Base-by-base conservation (phyloP, 2,888 invertebrate genomes). In the Cephus spinipes region DNA sequence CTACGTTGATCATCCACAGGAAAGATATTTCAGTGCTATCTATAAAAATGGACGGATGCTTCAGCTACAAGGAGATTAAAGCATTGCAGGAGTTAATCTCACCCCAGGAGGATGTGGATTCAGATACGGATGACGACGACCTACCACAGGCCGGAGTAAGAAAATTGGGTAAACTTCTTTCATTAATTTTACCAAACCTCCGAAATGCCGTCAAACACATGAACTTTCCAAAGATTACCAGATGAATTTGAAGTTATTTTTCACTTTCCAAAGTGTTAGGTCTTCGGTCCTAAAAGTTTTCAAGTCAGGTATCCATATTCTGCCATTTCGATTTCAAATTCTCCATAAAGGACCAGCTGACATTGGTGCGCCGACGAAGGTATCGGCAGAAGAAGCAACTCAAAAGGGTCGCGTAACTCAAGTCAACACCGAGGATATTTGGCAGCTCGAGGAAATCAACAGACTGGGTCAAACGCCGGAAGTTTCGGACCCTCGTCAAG, bases 401-500 rank as follows among this genome's bases (percentile, higher is more conserved):
- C 80, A 81, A 81, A 15, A 55, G 55, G 9, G 23, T 55, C 23
- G 55, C 23, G 55, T 55, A 71, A 91, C 92, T 76, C 93, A 94
- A 81, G 93, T 92, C n/a, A 92, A 92, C 32, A 93, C 93, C 83
- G 93, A 94, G 69, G 93, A 93, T 83, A 91, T 91, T 86, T 90
- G 91, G 91, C 87, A 89, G 82, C 81, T 86, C 12, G 85, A 87
- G 31, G 91, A 91, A 83, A 83, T 86, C 55, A 68, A 79, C 77
- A 30, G 77, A 75, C 9, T 23, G 9, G 55, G 73, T 34, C 79
- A 81, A 35, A 83, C 77, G 68, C 40, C 82, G 30, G 85, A 89
- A 80, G 77, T 77, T 76, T 87, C 93, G 32, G 95, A 95, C 83
- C 94, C 94, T 79, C 93, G 95, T 73, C 93, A 94, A 88, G 92